Conservation (phyloP, 2,797 vertebrate species). For the Gymnodraco acuticeps region DNA sequence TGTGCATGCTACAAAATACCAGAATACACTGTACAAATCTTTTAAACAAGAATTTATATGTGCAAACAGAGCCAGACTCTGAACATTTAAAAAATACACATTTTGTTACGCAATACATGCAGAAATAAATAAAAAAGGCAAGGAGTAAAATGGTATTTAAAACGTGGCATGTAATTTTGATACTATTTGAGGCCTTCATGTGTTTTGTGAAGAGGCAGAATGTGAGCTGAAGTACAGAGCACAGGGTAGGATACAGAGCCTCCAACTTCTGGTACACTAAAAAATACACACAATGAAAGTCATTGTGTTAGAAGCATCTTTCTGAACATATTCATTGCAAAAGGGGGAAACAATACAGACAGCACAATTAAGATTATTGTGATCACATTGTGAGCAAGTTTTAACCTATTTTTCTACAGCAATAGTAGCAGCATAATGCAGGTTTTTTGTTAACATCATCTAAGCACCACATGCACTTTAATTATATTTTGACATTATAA, state of each 20-base stretch:
- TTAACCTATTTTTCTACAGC: not conserved
- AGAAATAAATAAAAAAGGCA: not conserved
- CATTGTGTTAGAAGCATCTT: conserved; percentile 22
- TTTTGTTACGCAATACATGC: conserved; percentile 28
- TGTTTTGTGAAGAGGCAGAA: conserved; percentile 36
- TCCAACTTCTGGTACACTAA: conserved; percentile 10
- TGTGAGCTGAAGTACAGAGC: conserved; percentile 38
- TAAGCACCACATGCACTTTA: conserved; percentile 41
- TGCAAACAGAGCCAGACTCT: conserved; percentile 25
- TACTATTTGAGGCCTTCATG: conserved; percentile 16
- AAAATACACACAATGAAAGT: conserved; percentile 47
- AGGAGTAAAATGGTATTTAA: conserved; percentile 14
- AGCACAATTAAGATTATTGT: not conserved
- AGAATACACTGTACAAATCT: conserved; percentile 9
- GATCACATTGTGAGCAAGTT: conserved; percentile 11
- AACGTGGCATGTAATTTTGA: conserved; percentile 11
- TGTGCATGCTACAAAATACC: conserved; percentile 22
- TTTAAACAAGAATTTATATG: conserved; percentile 28
- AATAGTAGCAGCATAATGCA: not conserved
- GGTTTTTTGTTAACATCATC: conserved; percentile 19
- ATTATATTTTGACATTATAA: conserved; percentile 21
- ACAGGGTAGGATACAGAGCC: conserved; percentile 15
- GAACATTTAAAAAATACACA: conserved; percentile 24
- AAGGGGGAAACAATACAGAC: conserved; percentile 4
- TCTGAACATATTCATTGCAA: conserved; percentile 18